These are phyloP conservation scores for Kryptopterus vitreolus DNA, from an alignment of 2,797 vertebrate species.

Conservation along the genomic window DNA sequence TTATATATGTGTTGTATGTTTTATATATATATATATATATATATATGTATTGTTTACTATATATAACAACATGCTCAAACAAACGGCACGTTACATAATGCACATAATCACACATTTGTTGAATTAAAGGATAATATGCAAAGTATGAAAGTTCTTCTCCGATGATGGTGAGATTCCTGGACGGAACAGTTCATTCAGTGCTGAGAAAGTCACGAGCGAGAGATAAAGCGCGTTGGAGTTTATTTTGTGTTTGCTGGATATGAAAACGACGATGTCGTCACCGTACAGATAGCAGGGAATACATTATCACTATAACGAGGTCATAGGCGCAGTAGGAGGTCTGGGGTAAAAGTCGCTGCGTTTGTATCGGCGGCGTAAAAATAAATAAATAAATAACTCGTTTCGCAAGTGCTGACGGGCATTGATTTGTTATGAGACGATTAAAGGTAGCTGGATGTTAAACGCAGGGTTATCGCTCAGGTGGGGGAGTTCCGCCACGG, in stretches of 20 bases:
- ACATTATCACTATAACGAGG: not conserved
- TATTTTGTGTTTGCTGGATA: not conserved
- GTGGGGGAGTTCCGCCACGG: not conserved
- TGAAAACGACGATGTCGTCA: not conserved
- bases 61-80: too few species aligned
- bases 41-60: too few species aligned
- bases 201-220: not conserved
- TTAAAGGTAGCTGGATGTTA: slow-evolving; percentile 61
- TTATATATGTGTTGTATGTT: too few species aligned
- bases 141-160: too few species aligned
- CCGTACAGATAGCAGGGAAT: not conserved
- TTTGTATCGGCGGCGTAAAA: slow-evolving; percentile 14
- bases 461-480: not conserved
- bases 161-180: not conserved
- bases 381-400: too few species aligned
- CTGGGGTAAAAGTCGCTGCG: not conserved
- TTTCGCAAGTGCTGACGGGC: slow-evolving; percentile 55
- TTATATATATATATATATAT: too few species aligned
- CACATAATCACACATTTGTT: too few species aligned
- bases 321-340: not conserved
- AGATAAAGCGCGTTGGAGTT: not conserved
- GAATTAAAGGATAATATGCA: too few species aligned
- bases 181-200: not conserved
- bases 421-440: slow-evolving; percentile 67
- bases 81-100: too few species aligned